Base-by-base conservation (phyloP, 2,797 vertebrate genomes). In the Epinephelus coioides region DNA sequence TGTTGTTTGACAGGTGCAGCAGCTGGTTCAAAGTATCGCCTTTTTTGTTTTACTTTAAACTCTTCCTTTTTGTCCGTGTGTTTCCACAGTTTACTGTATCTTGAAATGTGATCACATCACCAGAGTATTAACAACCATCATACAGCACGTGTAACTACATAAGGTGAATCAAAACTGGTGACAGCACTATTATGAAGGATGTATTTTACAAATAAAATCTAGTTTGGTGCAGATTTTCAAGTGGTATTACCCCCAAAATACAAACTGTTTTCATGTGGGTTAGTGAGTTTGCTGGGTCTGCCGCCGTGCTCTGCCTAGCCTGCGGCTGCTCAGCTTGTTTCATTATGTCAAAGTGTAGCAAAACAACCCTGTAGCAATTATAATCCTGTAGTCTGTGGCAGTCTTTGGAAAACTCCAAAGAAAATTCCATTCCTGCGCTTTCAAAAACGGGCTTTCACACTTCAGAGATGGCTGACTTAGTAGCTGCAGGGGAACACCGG, bases 351-450 rank as follows among this genome's bases (percentile, higher is more conserved):
- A 88, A 91, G 89, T 89, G 90, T 90, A 88, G 85, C 90, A 92
- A 94, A 94, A 94, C 88, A 91, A 79, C 79, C 92, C 92, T 71
- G 88, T 68, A 94, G 92, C 90, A 88, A 86, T 81, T 76, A 86
- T 92, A 92, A 91, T 92, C 91, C 88, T 88, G 86, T 85, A 69
- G 85, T 88, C 90, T 80, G 87, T 88, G 85, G 77, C 88, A 55
- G 86, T 86, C 84, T 86, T 87, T 86, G 87, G 85, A 80, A 87
- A 91, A 90, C 88, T 78, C 85, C 81, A 85, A 84, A 82, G 76
- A 86, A 91, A 92, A 90, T 92, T 89, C 84, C 80, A 86, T 91
- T 85, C 85, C 79, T 77, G 74, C 72, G 83, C 89, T 91, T 93
- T 94, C 73, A 92, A 92, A 93, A 89, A 81, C 77, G 7, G 82